Evolutionary conservation across 1,140 invertebrate species (phyloP).

Genomic region (Diabrotica undecimpunctata): DNA sequence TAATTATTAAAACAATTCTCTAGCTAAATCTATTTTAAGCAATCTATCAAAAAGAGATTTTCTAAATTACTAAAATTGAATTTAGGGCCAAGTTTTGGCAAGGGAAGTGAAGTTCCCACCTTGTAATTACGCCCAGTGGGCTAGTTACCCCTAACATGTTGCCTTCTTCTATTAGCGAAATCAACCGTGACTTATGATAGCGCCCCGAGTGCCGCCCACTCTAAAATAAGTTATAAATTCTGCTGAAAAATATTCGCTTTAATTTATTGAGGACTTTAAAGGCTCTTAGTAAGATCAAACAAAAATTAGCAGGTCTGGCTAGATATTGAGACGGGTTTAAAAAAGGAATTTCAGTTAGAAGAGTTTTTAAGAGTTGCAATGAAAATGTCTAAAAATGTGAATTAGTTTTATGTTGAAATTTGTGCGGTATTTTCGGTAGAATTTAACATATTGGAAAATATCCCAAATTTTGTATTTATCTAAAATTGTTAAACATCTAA

Average conservation of each 20-base stretch:
- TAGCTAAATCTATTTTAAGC: no score
- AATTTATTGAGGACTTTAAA: not conserved
- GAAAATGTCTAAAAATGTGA: no score
- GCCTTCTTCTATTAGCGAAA: not conserved
- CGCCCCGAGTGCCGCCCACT: slow-evolving; percentile 1
- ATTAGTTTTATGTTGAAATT: no score
- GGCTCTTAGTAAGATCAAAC: not conserved
- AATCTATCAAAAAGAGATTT: no score
- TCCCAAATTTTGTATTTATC: no score
- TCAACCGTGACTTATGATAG: slow-evolving; percentile 2
- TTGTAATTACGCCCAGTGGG: not conserved
- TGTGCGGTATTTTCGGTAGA: no score
- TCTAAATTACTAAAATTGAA: not conserved
- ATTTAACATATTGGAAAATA: no score
- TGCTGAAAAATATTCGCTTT: not conserved
- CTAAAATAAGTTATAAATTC: slow-evolving; percentile 1
- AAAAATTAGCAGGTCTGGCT: not conserved
- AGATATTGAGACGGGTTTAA: not conserved
- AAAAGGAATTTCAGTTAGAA: no score
- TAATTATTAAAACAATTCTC: no score
- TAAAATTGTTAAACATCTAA: no score
- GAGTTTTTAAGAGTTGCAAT: no score
- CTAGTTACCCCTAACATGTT: not conserved
- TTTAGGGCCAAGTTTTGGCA: not conserved
- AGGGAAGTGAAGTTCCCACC: not conserved